Base-by-base conservation (phyloP, 2,797 vertebrate genomes). In the Xiphorhynchus erythropygius region DNA sequence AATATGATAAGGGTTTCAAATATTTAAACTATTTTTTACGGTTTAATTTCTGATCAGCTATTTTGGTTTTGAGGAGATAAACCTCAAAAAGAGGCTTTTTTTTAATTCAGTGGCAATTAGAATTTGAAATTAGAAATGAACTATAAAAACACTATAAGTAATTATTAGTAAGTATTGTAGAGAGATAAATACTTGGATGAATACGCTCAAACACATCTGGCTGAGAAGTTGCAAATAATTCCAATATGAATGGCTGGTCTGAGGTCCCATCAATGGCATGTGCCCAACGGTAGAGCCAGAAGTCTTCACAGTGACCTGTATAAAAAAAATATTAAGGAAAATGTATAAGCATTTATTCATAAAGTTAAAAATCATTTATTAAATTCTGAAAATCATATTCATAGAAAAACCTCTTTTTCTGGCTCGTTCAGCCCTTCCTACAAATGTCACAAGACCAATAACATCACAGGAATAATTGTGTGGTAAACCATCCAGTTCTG, bases 221-320 rank as follows among this genome's bases (percentile, higher is more conserved):
- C 91, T 99, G 99, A 69, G 99, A 99, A 62, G 98, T 98, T 70
- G 99, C 98, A 97, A 99, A 99, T 73, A 99, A 96, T 97, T 99
- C 98, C 96, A 99, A 92, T 83, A 99, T 98, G 90, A 99, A 99
- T 8, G 99, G 99, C 1, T 97, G 95, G 7, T 98, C 93, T 28
- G 98, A 98, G 21, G 99, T 99, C 46, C 98, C 98, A 25, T 99
- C 99, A 79, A 98, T 93, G 24, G 98, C 98, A 44, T 99, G 99
- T 64, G 98, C 98, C 99, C 99, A 99, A 50, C 99, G 98, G 96
- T 99, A 98, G 1, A 98, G 98, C 99, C 98, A 99, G 97, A 98
- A 99, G 89, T 99, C 99, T 95, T 99, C 99, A 84, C 96, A 35
- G 15, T 89, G 91, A 56, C 98, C 99, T 99, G 57, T 30, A 94